Percentiles rank a stretch among this genome's conserved stretches.
phyloP scores from a whole-genome alignment of 2,888 invertebrate genomes.

The Stenurella melanura region DNA sequence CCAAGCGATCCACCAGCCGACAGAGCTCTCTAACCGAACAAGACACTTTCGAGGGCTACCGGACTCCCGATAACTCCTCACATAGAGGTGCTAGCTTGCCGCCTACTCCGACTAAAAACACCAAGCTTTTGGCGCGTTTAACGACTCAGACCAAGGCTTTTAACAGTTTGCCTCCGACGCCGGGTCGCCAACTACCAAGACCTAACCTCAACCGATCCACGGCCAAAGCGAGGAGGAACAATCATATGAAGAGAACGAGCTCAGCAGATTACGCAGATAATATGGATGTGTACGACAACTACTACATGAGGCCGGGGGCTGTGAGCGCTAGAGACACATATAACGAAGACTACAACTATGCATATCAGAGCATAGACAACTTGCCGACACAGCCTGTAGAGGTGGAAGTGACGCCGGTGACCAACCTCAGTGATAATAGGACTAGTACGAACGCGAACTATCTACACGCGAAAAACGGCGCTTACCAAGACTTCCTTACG shows the following conservation, averaged over 20 bases:
- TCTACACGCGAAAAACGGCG: conserved; percentile 52
- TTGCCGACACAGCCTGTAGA: conserved; percentile 70
- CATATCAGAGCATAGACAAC: conserved; percentile 81
- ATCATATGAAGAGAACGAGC: conserved; percentile 69
- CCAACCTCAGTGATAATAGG: conserved; percentile 50
- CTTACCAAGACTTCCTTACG: conserved; percentile 44
- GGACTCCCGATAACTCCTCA: conserved; percentile 67
- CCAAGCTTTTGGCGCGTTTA: conserved; percentile 66
- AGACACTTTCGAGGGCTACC: conserved; percentile 63
- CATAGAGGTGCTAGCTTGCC: conserved; percentile 72
- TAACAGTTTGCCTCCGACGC: conserved; percentile 75
- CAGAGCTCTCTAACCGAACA: conserved; percentile 70
- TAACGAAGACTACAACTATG: conserved; percentile 83
- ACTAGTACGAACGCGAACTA: conserved; percentile 51
- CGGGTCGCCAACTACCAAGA: conserved; percentile 75
- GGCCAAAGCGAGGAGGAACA: conserved; percentile 68
- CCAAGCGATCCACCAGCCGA: conserved; percentile 68
- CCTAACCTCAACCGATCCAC: conserved; percentile 69
- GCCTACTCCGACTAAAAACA: conserved; percentile 71
- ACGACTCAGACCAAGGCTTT: conserved; percentile 50
- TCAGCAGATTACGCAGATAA: conserved; percentile 71
- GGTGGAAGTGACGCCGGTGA: conserved; percentile 48
- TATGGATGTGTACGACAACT: conserved; percentile 69
- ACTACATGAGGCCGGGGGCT: conserved; percentile 69
- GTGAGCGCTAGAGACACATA: conserved; percentile 73